Evolutionary conservation across 2,797 vertebrate genomes (phyloP), one percentile per base, ranked within the genome.

Genomic region (Myoxocephalus aenaeus): DNA sequence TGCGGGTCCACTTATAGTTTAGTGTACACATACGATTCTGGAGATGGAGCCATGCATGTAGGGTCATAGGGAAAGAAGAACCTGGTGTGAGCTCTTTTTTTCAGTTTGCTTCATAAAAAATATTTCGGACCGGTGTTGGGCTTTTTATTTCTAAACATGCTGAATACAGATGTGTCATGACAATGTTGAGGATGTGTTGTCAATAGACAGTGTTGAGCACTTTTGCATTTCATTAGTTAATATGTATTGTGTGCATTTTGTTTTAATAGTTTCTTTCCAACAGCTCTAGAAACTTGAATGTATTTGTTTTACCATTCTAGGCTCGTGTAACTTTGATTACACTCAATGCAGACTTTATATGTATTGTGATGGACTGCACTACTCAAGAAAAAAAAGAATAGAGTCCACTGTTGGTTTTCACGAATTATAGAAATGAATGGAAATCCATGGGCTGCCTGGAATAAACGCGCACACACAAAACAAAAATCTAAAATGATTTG

Each of bases 11-110:
- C 78, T 84, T 89, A 78, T 79, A 85, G 73, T 63, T 66, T 15
- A 66, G 54, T 61, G 62, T 38, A 65, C 27, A 71, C 54, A 81
- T 40, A 86, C 67, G 70, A 81, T 79, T 67, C 69, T 64, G 22
- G 29, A 76, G 61, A 65, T 13, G 2, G 25, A 57, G 58, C 34
- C 34, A 53, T 73, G 57, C 36, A 32, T 61, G 38, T 87, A 73
- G 91, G 59, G 59, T 90, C 86, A 89, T 67, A 6, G 53, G 40
- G 64, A 74, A 75, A 84, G 75, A 77, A 32, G 48, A 32, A 29
- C 53, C 65, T 76, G 66, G 63, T 81, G 46, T 48, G 14, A 72
- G 58, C 59, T 10, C 22, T 70, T 67, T 73, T 27, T 32, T 25
- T 48, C 18, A 18, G 11, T 22, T 46, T 56, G 7, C 32, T 68